Evolutionary conservation across 2,797 vertebrate genomes (phyloP).

Genomic region (Allobates femoralis): DNA sequence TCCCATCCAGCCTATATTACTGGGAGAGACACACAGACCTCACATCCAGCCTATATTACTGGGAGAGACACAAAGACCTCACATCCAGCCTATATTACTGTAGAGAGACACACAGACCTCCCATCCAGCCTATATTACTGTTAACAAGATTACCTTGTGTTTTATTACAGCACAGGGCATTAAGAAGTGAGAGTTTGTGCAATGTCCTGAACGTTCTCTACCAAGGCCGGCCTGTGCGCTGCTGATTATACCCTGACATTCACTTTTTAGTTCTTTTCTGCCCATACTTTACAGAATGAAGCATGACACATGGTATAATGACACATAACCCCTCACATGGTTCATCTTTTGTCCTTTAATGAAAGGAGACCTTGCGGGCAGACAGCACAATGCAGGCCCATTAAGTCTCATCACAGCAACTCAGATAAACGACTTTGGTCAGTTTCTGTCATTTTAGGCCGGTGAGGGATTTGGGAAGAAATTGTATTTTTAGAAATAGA

Average conservation of each 20-base stretch:
- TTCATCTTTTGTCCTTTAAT: conserved; percentile 48
- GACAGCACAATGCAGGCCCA: conserved; percentile 34
- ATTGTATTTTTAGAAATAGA: conserved; percentile 56
- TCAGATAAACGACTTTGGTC: conserved; percentile 54
- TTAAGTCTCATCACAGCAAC: conserved; percentile 53
- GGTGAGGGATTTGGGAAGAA: conserved; percentile 26
- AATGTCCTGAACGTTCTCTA: not conserved
- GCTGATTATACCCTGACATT: not conserved
- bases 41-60: no score
- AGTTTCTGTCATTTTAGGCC: conserved; percentile 30
- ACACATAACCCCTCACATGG: conserved; percentile 39
- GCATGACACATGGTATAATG: conserved; percentile 48
- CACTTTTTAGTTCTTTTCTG: not conserved
- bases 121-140: no score
- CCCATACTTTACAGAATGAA: conserved; percentile 3
- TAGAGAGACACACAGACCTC: no score
- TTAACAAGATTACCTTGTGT: not conserved
- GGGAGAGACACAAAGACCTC: no score
- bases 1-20: no score
- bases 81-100: no score
- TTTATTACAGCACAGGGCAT: not conserved
- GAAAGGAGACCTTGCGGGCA: conserved; percentile 58
- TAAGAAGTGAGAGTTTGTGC: not conserved
- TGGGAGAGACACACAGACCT: no score
- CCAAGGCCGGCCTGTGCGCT: not conserved